Evolutionary conservation across 2,797 vertebrate species (phyloP), one percentile per base, ranked within the genome.

Genomic region (Acanthiza pusilla): DNA sequence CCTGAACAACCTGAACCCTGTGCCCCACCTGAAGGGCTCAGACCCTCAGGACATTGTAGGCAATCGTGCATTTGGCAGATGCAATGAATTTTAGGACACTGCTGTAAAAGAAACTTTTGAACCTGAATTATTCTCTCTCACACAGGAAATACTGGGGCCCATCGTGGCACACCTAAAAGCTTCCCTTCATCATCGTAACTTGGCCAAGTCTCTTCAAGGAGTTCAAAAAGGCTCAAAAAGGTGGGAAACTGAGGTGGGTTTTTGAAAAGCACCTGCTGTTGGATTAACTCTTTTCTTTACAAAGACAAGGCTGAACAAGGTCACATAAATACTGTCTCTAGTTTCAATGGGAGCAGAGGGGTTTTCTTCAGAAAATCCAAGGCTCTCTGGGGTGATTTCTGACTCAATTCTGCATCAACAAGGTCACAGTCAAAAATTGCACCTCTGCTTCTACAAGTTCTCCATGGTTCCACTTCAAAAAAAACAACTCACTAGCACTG

Each of bases 121-220:
- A 81, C 57, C 2, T 4, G 38, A 7, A 32, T 42, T 71, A 16
- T 43, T 61, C 42, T 63, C 42, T 47, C 25, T 29, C n/a, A 32
- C 16, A 34, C 21, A 34, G 4, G 4, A n/a, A 88, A 16, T 4
- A 11, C 0, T 10, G 58, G 27, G 18, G 73, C 8, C 36, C 29
- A 17, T 3, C 0, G 0, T 7, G 45, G 63, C 45, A 71, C 19
- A 29, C 11, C 15, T 7, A 2, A 57, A 55, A 23, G 2, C 3
- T n/a, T 66, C 36, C 15, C 40, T 85, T 68, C 67, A 32, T 88
- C 29, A 55, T 15, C 50, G 2, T 27, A n/a, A 50, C 20, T 74
- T 32, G 16, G 19, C 12, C 32, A 53, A 5, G 57, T 47, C 36
- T 81, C 55, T 70, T 54, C 70, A 78, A 30, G 20, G 29, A 88